Evolutionary conservation across 2,113 vertebrate species (phyloP).

Genomic region (Osmerus mordax): DNA sequence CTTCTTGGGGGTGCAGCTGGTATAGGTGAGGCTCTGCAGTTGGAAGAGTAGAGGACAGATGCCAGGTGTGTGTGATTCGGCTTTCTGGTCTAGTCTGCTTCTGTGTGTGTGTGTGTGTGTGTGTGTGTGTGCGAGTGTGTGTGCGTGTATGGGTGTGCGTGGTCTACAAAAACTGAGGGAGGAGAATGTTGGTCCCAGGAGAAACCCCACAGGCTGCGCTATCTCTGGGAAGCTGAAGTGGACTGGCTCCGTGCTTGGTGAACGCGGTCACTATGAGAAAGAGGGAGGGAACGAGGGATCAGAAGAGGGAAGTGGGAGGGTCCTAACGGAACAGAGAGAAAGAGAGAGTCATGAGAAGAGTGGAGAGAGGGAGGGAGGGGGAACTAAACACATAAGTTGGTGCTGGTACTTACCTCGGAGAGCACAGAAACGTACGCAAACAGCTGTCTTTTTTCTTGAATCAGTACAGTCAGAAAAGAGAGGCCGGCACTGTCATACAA

Average conservation of each 20-base stretch:
- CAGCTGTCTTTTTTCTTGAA: neutral
- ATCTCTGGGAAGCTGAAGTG: slow-evolving; percentile 30
- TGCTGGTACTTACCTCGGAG: neutral
- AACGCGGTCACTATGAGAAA: slow-evolving; percentile 16
- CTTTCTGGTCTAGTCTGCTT: neutral
- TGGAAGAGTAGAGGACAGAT: neutral
- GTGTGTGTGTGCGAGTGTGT: slow-evolving; percentile 6
- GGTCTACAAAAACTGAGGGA: no score
- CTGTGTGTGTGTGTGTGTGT: slow-evolving; percentile 8
- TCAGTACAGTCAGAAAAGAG: neutral
- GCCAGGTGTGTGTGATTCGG: neutral
- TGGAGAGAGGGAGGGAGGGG: slow-evolving; percentile 18
- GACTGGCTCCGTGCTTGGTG: slow-evolving; percentile 25
- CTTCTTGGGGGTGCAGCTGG: neutral
- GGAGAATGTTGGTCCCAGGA: neutral
- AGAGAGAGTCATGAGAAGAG: slow-evolving; percentile 7
- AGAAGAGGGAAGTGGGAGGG: slow-evolving; percentile 41
- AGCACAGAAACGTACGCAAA: neutral
- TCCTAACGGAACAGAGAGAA: slow-evolving; percentile 14
- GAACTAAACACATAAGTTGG: slow-evolving; percentile 16
- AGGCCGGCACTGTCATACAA: no score
- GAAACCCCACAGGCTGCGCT: slow-evolving; percentile 27
- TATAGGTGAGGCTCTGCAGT: neutral
- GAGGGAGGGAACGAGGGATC: slow-evolving; percentile 21
- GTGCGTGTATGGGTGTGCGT: slow-evolving; percentile 2